These are phyloP conservation scores for Sebastes baramenuke DNA, from an alignment of 2,797 vertebrate species.

Conservation along the genomic window DNA sequence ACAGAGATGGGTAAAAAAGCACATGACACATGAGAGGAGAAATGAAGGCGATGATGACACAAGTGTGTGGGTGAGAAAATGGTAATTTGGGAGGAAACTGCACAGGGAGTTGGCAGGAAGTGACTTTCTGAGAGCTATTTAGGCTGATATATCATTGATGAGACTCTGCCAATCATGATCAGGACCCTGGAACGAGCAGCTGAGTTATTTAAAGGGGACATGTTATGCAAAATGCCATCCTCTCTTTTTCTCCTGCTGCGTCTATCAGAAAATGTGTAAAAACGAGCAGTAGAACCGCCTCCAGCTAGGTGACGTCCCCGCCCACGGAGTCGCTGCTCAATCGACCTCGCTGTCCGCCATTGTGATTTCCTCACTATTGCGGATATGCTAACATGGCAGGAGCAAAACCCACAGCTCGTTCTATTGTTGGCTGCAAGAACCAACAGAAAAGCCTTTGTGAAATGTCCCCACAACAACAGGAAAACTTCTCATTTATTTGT, in stretches of 20 bases:
- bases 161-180: not conserved
- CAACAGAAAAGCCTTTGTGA: too few species aligned
- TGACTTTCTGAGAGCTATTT: constrained; percentile 10
- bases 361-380: too few species aligned
- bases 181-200: not conserved
- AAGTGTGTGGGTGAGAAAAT: constrained; percentile 43
- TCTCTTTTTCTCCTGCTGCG: not conserved
- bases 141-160: not conserved
- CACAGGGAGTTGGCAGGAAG: constrained; percentile 36
- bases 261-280: not conserved
- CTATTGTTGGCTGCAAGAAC: too few species aligned
- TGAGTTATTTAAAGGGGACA: not conserved
- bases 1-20: constrained; percentile 55
- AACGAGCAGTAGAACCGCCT: not conserved
- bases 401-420: too few species aligned
- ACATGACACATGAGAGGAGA: not conserved
- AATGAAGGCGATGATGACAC: constrained; percentile 11
- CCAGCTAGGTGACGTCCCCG: too few species aligned
- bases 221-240: not conserved
- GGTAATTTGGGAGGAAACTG: constrained; percentile 28
- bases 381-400: too few species aligned
- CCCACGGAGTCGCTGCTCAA: too few species aligned
- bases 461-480: too few species aligned
- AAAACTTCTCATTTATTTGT: not conserved
- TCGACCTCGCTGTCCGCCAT: too few species aligned